Evolutionary conservation across 2,797 vertebrate species (phyloP).

Genomic region (Okamejei kenojei): DNA sequence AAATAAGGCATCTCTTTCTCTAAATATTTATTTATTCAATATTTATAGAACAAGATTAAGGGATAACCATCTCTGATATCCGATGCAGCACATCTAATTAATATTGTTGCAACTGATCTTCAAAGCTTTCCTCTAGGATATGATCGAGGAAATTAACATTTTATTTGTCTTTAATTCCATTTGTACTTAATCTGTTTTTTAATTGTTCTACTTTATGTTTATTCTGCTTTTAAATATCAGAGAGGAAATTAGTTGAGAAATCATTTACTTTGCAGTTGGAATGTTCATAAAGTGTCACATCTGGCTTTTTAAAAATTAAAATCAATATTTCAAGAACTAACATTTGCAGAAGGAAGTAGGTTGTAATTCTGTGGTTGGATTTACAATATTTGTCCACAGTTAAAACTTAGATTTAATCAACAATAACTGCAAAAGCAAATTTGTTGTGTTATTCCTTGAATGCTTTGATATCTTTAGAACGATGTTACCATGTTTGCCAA

Average conservation of each 20-base stretch:
- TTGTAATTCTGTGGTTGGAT: not conserved
- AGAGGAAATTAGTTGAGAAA: slow-evolving; percentile 27
- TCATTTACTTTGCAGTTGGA: too few species aligned
- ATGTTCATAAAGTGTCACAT: not conserved
- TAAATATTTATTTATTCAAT: not conserved
- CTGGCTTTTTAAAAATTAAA: not conserved
- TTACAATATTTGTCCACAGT: not conserved
- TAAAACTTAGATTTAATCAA: not conserved
- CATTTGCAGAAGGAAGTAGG: not conserved
- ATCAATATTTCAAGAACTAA: not conserved
- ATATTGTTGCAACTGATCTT: not conserved
- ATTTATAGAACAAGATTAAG: not conserved
- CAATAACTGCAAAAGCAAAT: not conserved
- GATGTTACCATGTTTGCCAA: not conserved
- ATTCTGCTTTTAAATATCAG: not conserved
- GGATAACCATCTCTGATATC: not conserved
- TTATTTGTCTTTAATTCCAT: slow-evolving; percentile 16
- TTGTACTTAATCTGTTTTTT: not conserved
- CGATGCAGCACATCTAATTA: not conserved
- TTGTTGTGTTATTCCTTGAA: not conserved
- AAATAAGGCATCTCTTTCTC: not conserved
- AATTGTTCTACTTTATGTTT: slow-evolving; percentile 3
- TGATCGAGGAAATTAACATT: slow-evolving; percentile 1
- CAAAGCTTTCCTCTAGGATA: not conserved
- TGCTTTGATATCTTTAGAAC: not conserved